phyloP scores from a whole-genome alignment of 2,888 invertebrate genomes.

The Lordiphosa andalusiaca region DNA sequence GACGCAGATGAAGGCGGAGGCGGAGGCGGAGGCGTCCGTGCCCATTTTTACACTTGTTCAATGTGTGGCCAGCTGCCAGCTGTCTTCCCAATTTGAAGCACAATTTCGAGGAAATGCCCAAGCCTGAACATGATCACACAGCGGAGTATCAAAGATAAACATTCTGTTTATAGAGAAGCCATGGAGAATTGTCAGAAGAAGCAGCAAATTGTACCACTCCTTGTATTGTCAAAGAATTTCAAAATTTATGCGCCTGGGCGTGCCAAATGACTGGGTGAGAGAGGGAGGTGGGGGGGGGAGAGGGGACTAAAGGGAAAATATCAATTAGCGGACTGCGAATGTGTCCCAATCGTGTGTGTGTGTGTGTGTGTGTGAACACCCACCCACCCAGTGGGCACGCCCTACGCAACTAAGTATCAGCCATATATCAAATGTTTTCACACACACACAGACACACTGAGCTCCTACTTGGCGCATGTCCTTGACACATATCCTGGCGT shows the following conservation, averaged over 20 bases:
- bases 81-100: constrained; percentile 12
- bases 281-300: neutral
- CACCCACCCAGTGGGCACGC: constrained; percentile 46
- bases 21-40: constrained; percentile 2
- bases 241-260: constrained; percentile 46
- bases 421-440: constrained; percentile 12
- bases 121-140: constrained; percentile 5
- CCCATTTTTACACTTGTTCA: constrained; percentile 18
- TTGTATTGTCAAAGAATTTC: constrained; percentile 19
- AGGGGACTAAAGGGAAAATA: constrained; percentile 27
- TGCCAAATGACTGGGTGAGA: constrained; percentile 18
- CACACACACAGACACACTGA: constrained; percentile 16
- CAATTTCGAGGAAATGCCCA: constrained; percentile 43
- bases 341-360: constrained; percentile 57
- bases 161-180: constrained; percentile 9
- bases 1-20: neutral
- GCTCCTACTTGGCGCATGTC: constrained; percentile 42
- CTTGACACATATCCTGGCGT: constrained; percentile 64
- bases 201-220: constrained; percentile 2
- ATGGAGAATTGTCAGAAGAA: constrained; percentile 8
- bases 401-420: constrained; percentile 16
- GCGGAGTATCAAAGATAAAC: constrained; percentile 9
- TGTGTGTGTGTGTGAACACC: neutral
- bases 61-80: constrained; percentile 42
- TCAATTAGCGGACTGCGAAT: constrained; percentile 66